Evolutionary conservation across 2,888 invertebrate genomes (phyloP).

Genomic region (Watsonalla cultraria): DNA sequence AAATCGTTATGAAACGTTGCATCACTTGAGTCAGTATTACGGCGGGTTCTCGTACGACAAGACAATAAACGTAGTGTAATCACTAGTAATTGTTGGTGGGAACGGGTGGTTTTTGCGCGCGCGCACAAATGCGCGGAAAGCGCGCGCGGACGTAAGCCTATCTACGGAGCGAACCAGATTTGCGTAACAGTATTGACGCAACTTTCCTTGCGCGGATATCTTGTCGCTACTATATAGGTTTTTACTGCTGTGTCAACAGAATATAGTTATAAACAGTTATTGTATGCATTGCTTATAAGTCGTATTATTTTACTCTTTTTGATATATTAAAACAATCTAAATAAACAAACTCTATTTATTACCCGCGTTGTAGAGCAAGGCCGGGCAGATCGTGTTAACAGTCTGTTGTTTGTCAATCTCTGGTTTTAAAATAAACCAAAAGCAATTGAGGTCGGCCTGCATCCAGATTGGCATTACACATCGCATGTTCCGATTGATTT

Average conservation of each 20-base stretch:
- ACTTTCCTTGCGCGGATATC: constrained; percentile 51
- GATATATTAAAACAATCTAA: too few relatives aligned
- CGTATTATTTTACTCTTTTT: too few relatives aligned
- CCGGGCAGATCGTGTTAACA: too few relatives aligned
- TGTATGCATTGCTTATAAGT: too few relatives aligned
- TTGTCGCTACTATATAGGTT: constrained; percentile 11
- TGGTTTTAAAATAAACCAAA: too few relatives aligned
- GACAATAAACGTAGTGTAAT: constrained; percentile 63
- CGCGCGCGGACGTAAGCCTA: constrained; percentile 26
- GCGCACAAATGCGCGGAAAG: constrained; percentile 52
- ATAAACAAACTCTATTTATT: too few relatives aligned
- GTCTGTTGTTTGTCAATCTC: too few relatives aligned
- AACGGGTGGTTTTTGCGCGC: constrained; percentile 55
- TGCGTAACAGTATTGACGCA: constrained; percentile 51
- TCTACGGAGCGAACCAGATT: constrained; percentile 46
- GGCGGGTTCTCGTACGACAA: constrained; percentile 40
- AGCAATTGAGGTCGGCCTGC: too few relatives aligned
- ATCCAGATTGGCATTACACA: too few relatives aligned
- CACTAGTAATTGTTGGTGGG: constrained; percentile 58
- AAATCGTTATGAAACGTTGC: constrained; percentile 39
- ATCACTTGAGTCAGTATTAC: constrained; percentile 49
- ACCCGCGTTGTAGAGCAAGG: too few relatives aligned
- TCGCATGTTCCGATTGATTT: too few relatives aligned
- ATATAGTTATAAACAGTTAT: not conserved
- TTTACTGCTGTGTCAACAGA: too few relatives aligned